Percentiles rank a stretch among this genome's conserved stretches.
phyloP scores from a whole-genome alignment of 2,888 invertebrate genomes.

The Glyphotaelius pellucidus region DNA sequence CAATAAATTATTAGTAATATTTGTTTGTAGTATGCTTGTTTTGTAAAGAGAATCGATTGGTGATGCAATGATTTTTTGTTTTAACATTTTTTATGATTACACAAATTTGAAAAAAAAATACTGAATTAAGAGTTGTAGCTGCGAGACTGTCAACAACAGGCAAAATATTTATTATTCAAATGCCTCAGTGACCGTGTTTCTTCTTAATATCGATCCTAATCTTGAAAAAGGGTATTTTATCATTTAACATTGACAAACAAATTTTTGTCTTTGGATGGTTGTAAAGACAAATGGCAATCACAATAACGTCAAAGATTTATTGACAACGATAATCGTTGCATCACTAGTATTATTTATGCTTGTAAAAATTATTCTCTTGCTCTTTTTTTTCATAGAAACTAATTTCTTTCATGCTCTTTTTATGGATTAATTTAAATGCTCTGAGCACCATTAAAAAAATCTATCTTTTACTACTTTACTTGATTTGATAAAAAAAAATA shows the following conservation, averaged over 20 bases:
- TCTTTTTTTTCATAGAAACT: background rate
- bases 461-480: background rate
- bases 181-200: too few relatives aligned
- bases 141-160: too few relatives aligned
- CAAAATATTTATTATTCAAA: too few relatives aligned
- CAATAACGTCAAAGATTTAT: background rate
- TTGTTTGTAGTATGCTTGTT: background rate
- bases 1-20: background rate
- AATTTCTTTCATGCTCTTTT: background rate
- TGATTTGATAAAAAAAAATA: background rate
- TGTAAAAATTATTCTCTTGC: background rate
- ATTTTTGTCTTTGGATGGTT: background rate
- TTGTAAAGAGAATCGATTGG: background rate
- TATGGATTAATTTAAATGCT: background rate
- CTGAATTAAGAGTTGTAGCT: too few relatives aligned
- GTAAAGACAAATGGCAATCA: background rate
- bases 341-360: background rate
- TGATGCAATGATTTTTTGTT: background rate
- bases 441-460: background rate
- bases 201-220: too few relatives aligned
- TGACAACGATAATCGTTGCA: background rate
- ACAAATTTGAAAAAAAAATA: too few relatives aligned
- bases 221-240: background rate
- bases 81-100: background rate
- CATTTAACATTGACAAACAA: background rate